Base-by-base conservation (phyloP, 2,797 vertebrate species). In the Ctenochaetus hawaiiensis region DNA sequence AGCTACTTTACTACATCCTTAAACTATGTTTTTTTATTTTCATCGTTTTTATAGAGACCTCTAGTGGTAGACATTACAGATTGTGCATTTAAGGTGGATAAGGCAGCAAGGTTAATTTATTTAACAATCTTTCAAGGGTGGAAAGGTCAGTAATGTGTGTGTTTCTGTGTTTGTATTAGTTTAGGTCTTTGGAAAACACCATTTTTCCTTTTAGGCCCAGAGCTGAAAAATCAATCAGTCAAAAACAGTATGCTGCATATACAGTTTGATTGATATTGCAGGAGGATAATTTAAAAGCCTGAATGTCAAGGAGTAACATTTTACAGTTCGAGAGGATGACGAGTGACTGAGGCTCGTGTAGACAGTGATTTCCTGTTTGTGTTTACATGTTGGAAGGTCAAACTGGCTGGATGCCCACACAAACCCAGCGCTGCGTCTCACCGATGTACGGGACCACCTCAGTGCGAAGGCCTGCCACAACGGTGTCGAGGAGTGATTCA, bases 381-480 rank as follows among this genome's bases (percentile, higher is more conserved):
- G 8, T 71, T 84, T 62, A 69, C 53, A 81, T 78, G 84, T 69
- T 81, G 1, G 79, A 82, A 82, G 80, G 80, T 83, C 84, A 68
- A 60, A 44, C 76, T 87, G 89, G 85, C 80, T 39, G 58, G 16
- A 72, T 76, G 82, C 89, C 87, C 78, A 85, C 81, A 89, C 80
- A 90, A 89, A 83, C 79, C 73, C 75, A 16, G 16, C 0, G 22
- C 80, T 63, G 73, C 63, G 60, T 77, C 70, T 72, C 67, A 68
- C 51, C 11, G 0, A 53, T 70, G 67, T 47, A 49, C 77, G 72
- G 62, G 84, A 86, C 85, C 85, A 87, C 88, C 85, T 80, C 67
- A 9, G 75, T 53, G 73, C 65, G 73, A 83, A 72, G 84, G 59
- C 65, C 60, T 57, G 76, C 58, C 22, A 43, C 4, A 5, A 53